Percentiles rank a stretch among this genome's conserved stretches.
Evolutionary conservation across 1,140 invertebrate species (phyloP).

Genomic region (Coptotermes formosanus): DNA sequence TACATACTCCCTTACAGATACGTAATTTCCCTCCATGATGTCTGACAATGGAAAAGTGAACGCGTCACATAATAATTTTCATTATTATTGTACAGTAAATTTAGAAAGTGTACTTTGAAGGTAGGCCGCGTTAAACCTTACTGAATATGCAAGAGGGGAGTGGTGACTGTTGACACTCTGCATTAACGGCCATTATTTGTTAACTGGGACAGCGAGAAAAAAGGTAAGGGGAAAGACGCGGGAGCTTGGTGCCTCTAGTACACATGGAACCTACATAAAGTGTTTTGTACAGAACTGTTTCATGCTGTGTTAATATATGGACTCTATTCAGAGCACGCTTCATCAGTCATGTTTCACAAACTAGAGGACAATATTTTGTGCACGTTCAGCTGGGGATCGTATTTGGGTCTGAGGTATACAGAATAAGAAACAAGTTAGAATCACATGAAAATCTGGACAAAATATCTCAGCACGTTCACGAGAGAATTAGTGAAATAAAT

Average conservation of each 20-base stretch:
- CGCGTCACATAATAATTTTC: neutral
- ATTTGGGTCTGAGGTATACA: too few relatives aligned
- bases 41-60: neutral
- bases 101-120: neutral
- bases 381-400: too few relatives aligned
- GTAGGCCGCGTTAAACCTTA: neutral
- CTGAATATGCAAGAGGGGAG: neutral
- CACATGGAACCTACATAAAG: neutral
- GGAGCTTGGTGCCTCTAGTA: neutral
- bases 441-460: too few relatives aligned
- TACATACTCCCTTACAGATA: neutral
- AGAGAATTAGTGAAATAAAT: too few relatives aligned
- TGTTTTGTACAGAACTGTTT: too few relatives aligned
- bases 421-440: too few relatives aligned
- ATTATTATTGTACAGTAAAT: neutral
- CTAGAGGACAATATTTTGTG: too few relatives aligned
- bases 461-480: too few relatives aligned
- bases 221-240: neutral
- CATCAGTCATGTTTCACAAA: too few relatives aligned
- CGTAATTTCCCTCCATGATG: neutral
- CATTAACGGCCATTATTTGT: neutral
- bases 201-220: neutral
- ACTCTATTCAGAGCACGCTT: too few relatives aligned
- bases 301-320: too few relatives aligned
- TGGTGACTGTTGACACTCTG: neutral